Percentiles rank a stretch among this genome's conserved stretches.
Conservation (phyloP, 1,140 invertebrate genomes). For the Zaprionus tsacasi region DNA sequence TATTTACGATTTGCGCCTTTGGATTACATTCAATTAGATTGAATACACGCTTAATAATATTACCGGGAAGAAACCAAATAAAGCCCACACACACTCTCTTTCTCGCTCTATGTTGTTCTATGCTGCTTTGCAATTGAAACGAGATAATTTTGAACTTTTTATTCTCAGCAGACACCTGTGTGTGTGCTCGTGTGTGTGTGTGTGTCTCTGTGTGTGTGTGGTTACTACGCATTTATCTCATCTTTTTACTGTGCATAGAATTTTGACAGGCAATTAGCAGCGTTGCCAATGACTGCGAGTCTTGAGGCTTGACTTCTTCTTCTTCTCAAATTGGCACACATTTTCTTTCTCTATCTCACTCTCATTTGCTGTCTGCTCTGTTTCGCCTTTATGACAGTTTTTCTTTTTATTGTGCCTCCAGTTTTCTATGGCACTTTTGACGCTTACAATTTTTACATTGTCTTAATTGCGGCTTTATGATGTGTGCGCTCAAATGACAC, state of each 20-base stretch:
- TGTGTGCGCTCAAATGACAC: constrained; percentile 79
- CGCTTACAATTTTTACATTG: constrained; percentile 79
- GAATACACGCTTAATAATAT: constrained; percentile 4
- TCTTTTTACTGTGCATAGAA: constrained; percentile 73
- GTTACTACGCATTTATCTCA: constrained; percentile 76
- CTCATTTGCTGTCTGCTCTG: constrained; percentile 30
- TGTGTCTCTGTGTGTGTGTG: background rate
- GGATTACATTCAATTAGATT: constrained; percentile 27
- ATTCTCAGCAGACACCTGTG: constrained; percentile 3
- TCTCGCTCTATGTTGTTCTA: background rate
- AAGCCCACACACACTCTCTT: background rate
- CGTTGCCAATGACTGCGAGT: constrained; percentile 58
- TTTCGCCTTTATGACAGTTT: constrained; percentile 69
- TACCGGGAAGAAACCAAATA: background rate
- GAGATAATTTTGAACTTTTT: constrained; percentile 37
- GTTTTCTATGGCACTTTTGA: constrained; percentile 79
- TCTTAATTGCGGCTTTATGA: constrained; percentile 83
- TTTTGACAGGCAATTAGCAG: constrained; percentile 81
- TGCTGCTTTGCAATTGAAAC: constrained; percentile 26
- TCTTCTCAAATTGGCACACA: constrained; percentile 13
- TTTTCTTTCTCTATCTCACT: background rate
- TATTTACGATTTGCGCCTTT: background rate
- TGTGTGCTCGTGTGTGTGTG: background rate
- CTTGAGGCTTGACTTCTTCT: constrained; percentile 33
- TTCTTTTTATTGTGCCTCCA: constrained; percentile 73